Conservation (phyloP, 2,888 invertebrate genomes). For the Ophioninae sp. region DNA sequence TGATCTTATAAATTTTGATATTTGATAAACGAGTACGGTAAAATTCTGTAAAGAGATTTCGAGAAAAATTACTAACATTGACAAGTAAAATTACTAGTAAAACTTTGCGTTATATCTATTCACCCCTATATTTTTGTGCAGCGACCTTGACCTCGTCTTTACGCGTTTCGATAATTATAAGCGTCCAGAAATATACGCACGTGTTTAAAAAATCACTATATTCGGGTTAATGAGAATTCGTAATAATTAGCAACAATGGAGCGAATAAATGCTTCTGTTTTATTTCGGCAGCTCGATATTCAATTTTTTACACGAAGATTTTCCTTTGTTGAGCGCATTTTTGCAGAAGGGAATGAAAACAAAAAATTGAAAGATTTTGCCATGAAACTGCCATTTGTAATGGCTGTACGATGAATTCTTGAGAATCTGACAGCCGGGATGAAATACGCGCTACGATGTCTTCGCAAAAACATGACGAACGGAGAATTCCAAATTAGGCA, state of each 20-base stretch:
- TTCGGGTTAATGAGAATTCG: background rate
- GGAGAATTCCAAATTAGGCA: background rate
- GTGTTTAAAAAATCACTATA: background rate
- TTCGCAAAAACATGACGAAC: background rate
- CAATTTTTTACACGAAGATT: background rate
- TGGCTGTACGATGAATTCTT: background rate
- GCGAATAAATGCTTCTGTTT: constrained; percentile 9
- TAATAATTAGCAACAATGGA: background rate
- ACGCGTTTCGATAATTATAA: no score
- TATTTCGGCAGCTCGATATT: background rate
- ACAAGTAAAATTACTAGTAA: no score
- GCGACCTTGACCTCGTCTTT: no score
- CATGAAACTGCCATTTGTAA: background rate
- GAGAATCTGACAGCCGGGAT: background rate
- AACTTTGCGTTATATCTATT: no score
- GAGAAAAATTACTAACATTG: no score
- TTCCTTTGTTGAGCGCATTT: background rate
- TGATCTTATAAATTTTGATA: no score
- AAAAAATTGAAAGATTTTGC: background rate
- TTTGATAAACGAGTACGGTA: no score
- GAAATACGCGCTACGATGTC: background rate
- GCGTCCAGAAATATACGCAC: background rate
- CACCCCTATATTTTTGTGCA: no score
- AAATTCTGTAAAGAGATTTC: no score
- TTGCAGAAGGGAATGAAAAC: background rate